Conservation (phyloP, 37 sponge, comb jelly and placozoan genomes). For the Beroe forskalii region DNA sequence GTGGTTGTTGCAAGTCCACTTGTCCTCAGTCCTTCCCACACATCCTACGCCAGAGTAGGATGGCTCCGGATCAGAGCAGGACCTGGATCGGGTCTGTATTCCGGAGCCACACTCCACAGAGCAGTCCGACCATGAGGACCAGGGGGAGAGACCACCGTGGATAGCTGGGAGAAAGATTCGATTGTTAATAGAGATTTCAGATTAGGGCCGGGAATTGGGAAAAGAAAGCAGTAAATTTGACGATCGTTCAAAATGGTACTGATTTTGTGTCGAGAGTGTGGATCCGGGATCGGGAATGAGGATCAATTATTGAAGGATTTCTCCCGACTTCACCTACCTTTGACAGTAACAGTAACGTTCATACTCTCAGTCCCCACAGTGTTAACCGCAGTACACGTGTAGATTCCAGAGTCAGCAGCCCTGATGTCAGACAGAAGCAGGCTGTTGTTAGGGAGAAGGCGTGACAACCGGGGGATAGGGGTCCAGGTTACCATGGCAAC, state of each 20-base stretch:
- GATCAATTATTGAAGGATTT: no score
- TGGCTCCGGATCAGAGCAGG: conserved; percentile 17
- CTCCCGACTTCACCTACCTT: no score
- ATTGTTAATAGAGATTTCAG: no score
- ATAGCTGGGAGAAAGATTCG: neutral
- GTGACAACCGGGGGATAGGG: neutral
- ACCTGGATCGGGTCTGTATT: neutral
- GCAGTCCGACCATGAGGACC: conserved; percentile 43
- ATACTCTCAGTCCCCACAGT: conserved; percentile 43
- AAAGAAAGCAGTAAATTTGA: no score
- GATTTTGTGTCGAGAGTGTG: no score
- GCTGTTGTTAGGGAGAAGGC: conserved; percentile 18
- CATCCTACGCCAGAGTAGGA: conserved; percentile 21
- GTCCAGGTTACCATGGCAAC: conserved; percentile 46
- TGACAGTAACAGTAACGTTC: neutral
- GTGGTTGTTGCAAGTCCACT: neutral
- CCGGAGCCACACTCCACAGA: conserved; percentile 10
- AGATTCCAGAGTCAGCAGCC: conserved; percentile 11
- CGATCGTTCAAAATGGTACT: no score
- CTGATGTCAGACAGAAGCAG: conserved; percentile 6
- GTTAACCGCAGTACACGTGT: conserved; percentile 62
- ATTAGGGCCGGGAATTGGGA: no score
- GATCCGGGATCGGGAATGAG: no score
- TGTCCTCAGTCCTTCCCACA: conserved; percentile 7
- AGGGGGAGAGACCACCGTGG: neutral